phyloP scores from a whole-genome alignment of 2,888 invertebrate species.

The Mesorhabditis spiculigera region DNA sequence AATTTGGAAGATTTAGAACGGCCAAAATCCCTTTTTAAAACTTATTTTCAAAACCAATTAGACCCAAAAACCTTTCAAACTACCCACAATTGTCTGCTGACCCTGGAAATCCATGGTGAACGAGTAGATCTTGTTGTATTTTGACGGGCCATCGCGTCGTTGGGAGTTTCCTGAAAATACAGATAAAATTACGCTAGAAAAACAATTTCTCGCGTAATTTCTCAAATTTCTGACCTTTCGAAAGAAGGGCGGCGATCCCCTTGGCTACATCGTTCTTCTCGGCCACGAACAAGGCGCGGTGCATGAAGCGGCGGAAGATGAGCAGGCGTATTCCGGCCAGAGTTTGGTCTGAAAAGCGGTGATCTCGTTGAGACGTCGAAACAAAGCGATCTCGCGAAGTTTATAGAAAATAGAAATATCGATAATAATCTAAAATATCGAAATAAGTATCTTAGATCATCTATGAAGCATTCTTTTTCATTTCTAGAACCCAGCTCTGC shows the following conservation, averaged over 20 bases:
- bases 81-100: slow-evolving; percentile 18
- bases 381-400: no score
- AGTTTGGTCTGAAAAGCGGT: neutral
- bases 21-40: neutral
- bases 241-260: slow-evolving; percentile 81
- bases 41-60: neutral
- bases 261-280: slow-evolving; percentile 99
- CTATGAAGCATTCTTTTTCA: no score
- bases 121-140: slow-evolving; percentile 91
- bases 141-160: slow-evolving; percentile 82
- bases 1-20: neutral
- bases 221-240: slow-evolving; percentile 58
- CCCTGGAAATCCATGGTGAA: slow-evolving; percentile 70
- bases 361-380: neutral
- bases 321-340: neutral
- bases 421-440: no score
- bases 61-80: neutral
- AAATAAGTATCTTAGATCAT: no score
- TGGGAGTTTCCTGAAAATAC: slow-evolving; percentile 61
- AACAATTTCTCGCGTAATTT: neutral
- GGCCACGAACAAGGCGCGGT: slow-evolving; percentile 78
- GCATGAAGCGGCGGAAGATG: slow-evolving; percentile 19
- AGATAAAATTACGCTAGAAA: no score
- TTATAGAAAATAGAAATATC: no score
- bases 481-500: no score